Base-by-base conservation (phyloP, 2,797 vertebrate genomes). In the Poecilia velifera region DNA sequence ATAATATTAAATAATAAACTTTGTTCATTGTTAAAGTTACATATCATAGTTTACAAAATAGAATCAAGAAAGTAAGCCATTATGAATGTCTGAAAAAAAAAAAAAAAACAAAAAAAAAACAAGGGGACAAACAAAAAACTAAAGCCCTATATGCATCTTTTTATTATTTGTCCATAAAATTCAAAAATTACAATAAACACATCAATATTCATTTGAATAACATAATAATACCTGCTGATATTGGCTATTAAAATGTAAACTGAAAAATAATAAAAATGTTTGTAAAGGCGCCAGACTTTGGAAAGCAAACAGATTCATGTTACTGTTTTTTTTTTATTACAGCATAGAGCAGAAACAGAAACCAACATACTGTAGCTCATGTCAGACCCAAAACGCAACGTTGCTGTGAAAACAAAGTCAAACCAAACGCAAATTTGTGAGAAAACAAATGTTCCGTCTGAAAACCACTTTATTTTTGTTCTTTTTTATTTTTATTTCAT, bases 11-110 rank as follows among this genome's bases (percentile, higher is more conserved):
- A 96, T 96, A 96, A 96, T 96, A 96, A 96, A 96, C 92, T 94
- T 95, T 96, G 92, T 94, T 94, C 95, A 91, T 95, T 96, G 95
- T 96, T 96, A 96, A 96, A 96, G 95, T 95, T 96, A 96, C 95
- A 95, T 96, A 96, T 96, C 91, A 93, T 96, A 95, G 95, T 96
- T 96, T 96, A 96, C 96, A 96, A 96, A 96, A 96, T 96, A 96
- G 94, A 93, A 95, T 95, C 93, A 92, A 94, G 91, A 93, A 96
- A 96, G 94, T 96, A 95, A 95, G 93, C 93, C 94, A 89, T 95
- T 95, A 95, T 95, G 93, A 95, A 94, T 92, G 93, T 92, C 88
- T 93, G 89, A 81, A 84, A 87, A 90, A 89, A 85, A 62, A 14
- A 3, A 16, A 47, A 89, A 89, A 76, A 88, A 31, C 31, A 31